Percentiles rank a stretch among this genome's conserved stretches.
Evolutionary conservation across 2,113 vertebrate species (phyloP).

Genomic region (Myxocyprinus asiaticus): DNA sequence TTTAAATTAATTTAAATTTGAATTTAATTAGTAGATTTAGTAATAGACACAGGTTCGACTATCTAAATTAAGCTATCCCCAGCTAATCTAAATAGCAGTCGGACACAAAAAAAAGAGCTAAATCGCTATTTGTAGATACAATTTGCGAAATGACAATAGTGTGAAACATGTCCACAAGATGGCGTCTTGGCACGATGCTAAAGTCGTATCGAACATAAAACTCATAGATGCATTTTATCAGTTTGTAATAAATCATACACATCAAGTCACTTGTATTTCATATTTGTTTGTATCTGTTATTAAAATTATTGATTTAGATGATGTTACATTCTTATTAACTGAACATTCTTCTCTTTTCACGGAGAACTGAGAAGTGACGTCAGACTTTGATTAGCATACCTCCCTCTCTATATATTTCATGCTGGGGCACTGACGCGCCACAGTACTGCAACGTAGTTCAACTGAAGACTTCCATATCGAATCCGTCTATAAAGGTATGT

Average conservation of each 20-base stretch:
- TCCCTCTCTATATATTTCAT: constrained; percentile 64
- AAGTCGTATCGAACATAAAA: neutral
- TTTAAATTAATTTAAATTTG: too few species aligned
- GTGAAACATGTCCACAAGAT: constrained; percentile 52
- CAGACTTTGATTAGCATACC: constrained; percentile 76
- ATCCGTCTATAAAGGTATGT: constrained; percentile 64
- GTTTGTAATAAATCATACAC: constrained; percentile 33
- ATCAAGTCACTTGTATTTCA: neutral
- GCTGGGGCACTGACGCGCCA: constrained; percentile 64
- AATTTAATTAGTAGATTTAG: too few species aligned
- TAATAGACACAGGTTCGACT: too few species aligned
- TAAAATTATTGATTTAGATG: neutral
- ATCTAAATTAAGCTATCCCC: too few species aligned
- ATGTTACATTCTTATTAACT: neutral
- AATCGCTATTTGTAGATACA: too few species aligned
- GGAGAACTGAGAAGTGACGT: constrained; percentile 64
- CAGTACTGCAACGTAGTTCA: constrained; percentile 66
- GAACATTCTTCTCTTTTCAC: neutral
- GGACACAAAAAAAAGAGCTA: too few species aligned
- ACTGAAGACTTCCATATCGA: constrained; percentile 45
- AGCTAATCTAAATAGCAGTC: too few species aligned
- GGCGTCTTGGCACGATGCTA: constrained; percentile 19
- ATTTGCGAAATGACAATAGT: too few species aligned
- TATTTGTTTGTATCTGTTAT: neutral
- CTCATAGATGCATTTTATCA: neutral